These are phyloP conservation scores for Villa cingulata DNA, from an alignment of 2,888 invertebrate species.

Conservation along the genomic window DNA sequence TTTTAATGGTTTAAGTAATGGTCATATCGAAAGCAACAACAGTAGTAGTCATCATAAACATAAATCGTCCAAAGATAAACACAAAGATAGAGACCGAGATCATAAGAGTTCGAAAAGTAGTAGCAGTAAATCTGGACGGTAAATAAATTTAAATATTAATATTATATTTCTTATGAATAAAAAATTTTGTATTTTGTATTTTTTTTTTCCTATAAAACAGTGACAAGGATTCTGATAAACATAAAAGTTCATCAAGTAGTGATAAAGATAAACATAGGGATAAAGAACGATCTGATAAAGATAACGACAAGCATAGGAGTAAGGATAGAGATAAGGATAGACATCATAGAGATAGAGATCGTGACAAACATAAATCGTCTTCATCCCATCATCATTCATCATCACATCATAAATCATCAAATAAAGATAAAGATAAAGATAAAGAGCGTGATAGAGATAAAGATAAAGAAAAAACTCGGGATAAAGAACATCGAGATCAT, in stretches of 20 bases:
- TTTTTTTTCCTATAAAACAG: no score
- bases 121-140: conserved; percentile 21
- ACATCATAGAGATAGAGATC: conserved; percentile 26
- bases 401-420: conserved; percentile 24
- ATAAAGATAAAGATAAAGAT: conserved; percentile 30
- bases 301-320: conserved; percentile 34
- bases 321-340: conserved; percentile 38
- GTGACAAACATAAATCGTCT: conserved; percentile 33
- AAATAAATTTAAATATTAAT: not conserved
- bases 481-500: conserved; percentile 27
- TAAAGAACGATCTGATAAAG: conserved; percentile 32
- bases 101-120: conserved; percentile 40
- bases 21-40: conserved; percentile 44
- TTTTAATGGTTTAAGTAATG: conserved; percentile 71
- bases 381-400: conserved; percentile 22
- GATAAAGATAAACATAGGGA: conserved; percentile 34
- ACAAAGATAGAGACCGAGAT: conserved; percentile 39
- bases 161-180: not conserved
- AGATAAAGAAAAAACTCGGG: conserved; percentile 14
- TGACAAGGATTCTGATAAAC: conserved; percentile 34
- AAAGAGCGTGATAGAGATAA: conserved; percentile 28
- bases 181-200: not conserved
- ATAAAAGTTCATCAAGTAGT: conserved; percentile 42
- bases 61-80: conserved; percentile 44
- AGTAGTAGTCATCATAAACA: conserved; percentile 44